These are phyloP conservation scores for Acromyrmex heyeri DNA, from an alignment of 1,140 invertebrate species.

Conservation along the genomic window DNA sequence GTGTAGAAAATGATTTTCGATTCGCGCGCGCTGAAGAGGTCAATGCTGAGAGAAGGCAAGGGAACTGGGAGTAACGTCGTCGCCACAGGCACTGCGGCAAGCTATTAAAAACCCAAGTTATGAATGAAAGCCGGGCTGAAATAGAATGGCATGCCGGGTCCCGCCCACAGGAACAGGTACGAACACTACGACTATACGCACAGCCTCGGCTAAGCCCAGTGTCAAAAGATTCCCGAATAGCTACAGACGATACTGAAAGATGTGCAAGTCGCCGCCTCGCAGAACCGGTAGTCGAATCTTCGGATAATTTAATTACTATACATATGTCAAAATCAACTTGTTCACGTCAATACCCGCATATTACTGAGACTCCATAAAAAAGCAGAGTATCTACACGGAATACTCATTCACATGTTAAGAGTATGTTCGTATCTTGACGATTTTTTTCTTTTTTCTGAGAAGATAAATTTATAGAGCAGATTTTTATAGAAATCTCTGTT, in stretches of 20 bases:
- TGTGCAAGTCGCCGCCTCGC: constrained; percentile 35
- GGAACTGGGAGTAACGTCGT: constrained; percentile 70
- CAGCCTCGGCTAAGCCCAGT: constrained; percentile 68
- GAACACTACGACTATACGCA: constrained; percentile 70
- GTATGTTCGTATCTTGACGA: not conserved
- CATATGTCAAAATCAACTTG: constrained; percentile 52
- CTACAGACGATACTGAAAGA: constrained; percentile 42
- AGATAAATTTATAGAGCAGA: constrained; percentile 24
- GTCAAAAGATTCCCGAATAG: constrained; percentile 73
- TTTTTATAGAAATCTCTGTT: not conserved
- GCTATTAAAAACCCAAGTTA: constrained; percentile 86
- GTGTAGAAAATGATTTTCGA: constrained; percentile 25
- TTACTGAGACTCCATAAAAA: constrained; percentile 19
- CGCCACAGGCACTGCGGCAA: constrained; percentile 76
- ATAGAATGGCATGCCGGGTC: constrained; percentile 85
- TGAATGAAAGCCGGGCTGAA: constrained; percentile 86
- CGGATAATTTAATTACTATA: constrained; percentile 39
- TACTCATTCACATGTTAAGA: constrained; percentile 7
- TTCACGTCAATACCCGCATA: constrained; percentile 33
- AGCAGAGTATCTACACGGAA: not conserved
- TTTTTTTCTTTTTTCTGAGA: not conserved
- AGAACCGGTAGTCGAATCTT: constrained; percentile 63
- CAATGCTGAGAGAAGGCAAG: constrained; percentile 61
- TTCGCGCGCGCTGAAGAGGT: constrained; percentile 35
- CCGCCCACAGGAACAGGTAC: constrained; percentile 82